Evolutionary conservation across 2,888 invertebrate genomes (phyloP).

Genomic region (Brachypalpus laphriformis): DNA sequence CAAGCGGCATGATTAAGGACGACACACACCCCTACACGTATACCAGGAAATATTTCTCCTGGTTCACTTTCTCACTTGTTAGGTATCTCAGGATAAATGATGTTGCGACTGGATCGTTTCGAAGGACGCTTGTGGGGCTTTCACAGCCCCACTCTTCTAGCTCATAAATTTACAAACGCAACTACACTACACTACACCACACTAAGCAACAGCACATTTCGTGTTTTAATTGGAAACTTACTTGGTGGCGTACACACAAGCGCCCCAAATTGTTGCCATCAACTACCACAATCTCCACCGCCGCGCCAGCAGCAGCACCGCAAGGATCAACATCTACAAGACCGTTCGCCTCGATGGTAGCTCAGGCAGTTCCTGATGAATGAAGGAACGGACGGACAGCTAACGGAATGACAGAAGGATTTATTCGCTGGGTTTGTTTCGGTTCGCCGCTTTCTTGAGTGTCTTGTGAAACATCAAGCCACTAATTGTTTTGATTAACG

Average conservation of each 20-base stretch:
- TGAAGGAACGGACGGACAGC: conserved; percentile 5
- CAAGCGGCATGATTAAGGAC: conserved; percentile 61
- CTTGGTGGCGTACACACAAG: conserved; percentile 35
- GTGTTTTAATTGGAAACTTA: conserved; percentile 70
- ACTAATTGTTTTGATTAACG: conserved; percentile 74
- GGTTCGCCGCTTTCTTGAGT: conserved; percentile 65
- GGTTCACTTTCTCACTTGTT: conserved; percentile 49
- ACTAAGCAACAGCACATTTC: conserved; percentile 56
- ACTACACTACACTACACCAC: conserved; percentile 31
- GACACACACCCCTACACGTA: conserved; percentile 6
- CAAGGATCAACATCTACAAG: conserved; percentile 40
- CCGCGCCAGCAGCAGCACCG: conserved; percentile 2
- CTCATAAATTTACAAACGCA: conserved; percentile 48
- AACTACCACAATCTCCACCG: conserved; percentile 17
- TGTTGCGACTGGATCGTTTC: conserved; percentile 9
- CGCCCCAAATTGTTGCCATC: conserved; percentile 48
- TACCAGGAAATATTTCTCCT: conserved; percentile 6
- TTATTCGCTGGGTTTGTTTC: conserved; percentile 58
- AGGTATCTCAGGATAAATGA: conserved; percentile 39
- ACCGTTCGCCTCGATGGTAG: neutral
- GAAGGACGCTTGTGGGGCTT: neutral
- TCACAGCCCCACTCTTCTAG: neutral
- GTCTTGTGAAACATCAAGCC: conserved; percentile 68
- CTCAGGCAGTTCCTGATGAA: conserved; percentile 25
- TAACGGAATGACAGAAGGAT: conserved; percentile 39